Conservation (phyloP, 2,888 invertebrate genomes). For the Neoascia interrupta region DNA sequence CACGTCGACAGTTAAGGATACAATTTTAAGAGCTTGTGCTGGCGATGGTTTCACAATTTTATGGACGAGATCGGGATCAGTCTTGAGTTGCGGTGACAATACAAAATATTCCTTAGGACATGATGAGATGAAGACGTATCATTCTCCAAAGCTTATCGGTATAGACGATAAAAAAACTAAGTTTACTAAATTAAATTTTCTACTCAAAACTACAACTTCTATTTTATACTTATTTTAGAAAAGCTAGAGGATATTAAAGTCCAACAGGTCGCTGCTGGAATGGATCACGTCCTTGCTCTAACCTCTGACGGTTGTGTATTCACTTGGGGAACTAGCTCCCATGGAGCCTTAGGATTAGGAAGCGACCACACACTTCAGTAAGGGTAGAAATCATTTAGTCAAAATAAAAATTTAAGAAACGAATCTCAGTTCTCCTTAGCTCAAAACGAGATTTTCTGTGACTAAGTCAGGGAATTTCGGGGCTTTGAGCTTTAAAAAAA, state of each 20-base stretch:
- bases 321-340: slow-evolving; percentile 83
- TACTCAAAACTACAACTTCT: background rate
- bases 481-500: too few relatives aligned
- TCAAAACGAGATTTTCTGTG: too few relatives aligned
- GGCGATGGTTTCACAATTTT: slow-evolving; percentile 85
- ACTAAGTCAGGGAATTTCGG: too few relatives aligned
- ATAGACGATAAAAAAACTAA: slow-evolving; percentile 26
- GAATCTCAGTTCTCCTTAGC: too few relatives aligned
- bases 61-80: slow-evolving; percentile 84
- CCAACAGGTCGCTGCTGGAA: slow-evolving; percentile 82
- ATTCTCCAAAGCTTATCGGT: slow-evolving; percentile 82
- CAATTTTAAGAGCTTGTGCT: slow-evolving; percentile 81
- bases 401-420: too few relatives aligned
- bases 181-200: background rate
- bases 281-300: slow-evolving; percentile 84
- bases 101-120: slow-evolving; percentile 84
- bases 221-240: slow-evolving; percentile 72
- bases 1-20: background rate
- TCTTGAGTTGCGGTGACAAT: slow-evolving; percentile 86
- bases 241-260: slow-evolving; percentile 82
- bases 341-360: slow-evolving; percentile 82
- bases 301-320: slow-evolving; percentile 83
- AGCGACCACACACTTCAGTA: slow-evolving; percentile 76
- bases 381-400: too few relatives aligned
- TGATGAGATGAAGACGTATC: slow-evolving; percentile 81